phyloP scores from a whole-genome alignment of 2,797 vertebrate genomes.

The Gymnothorax reevesii region DNA sequence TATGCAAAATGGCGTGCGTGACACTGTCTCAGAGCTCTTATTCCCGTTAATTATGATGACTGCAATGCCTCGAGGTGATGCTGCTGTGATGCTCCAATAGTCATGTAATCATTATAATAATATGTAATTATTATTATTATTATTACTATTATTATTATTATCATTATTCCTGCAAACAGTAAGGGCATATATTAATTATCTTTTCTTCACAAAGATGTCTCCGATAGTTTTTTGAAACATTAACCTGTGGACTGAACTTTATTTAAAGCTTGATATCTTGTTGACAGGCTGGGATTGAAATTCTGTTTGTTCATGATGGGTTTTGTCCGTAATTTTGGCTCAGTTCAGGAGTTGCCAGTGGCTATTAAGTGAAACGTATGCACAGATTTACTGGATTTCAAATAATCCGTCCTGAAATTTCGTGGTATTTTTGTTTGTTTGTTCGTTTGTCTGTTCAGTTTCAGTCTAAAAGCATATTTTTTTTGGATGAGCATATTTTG shows the following conservation, averaged over 20 bases:
- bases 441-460: background rate
- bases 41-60: slow-evolving; percentile 28
- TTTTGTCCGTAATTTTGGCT: background rate
- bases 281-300: background rate
- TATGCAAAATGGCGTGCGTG: slow-evolving; percentile 36
- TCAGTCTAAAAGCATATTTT: slow-evolving; percentile 16
- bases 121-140: slow-evolving; percentile 14
- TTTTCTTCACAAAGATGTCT: slow-evolving; percentile 1
- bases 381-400: background rate
- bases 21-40: slow-evolving; percentile 21
- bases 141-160: slow-evolving; percentile 30
- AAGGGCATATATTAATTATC: slow-evolving; percentile 16
- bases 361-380: slow-evolving; percentile 11
- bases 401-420: background rate
- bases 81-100: slow-evolving; percentile 39
- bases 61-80: background rate
- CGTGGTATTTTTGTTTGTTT: background rate
- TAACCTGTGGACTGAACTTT: background rate
- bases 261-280: background rate
- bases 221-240: background rate
- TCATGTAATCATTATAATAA: background rate
- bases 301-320: background rate
- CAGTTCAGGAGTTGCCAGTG: background rate
- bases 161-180: slow-evolving; percentile 19
- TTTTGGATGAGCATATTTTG: slow-evolving; percentile 32